A percentile compares a stretch with the other conserved stretches of the same genome.
Conservation (phyloP, 2,888 invertebrate genomes). For the Drosophila incognita region DNA sequence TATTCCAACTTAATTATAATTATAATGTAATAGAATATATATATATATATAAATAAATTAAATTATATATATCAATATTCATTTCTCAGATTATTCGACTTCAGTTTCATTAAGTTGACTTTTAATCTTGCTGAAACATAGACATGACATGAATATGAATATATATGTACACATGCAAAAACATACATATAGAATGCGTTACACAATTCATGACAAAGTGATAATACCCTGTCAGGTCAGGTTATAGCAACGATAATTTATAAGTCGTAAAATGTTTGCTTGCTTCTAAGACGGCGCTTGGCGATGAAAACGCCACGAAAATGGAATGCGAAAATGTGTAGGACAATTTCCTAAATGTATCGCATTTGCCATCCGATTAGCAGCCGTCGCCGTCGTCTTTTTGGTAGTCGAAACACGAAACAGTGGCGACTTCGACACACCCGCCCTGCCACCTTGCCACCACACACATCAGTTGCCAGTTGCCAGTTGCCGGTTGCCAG, state of each 20-base stretch:
- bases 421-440: slow-evolving; percentile 49
- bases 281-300: slow-evolving; percentile 39
- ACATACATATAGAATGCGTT: not conserved
- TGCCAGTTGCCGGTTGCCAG: not conserved
- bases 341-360: slow-evolving; percentile 76
- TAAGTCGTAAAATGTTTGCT: slow-evolving; percentile 69
- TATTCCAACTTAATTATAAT: not conserved
- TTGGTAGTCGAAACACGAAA: slow-evolving; percentile 50
- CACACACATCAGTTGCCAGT: slow-evolving; percentile 1
- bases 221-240: not conserved
- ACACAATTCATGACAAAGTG: not conserved
- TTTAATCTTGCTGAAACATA: not conserved
- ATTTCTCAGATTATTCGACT: fast-evolving
- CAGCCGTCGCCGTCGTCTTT: slow-evolving; percentile 37
- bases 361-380: slow-evolving; percentile 68
- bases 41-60: not conserved
- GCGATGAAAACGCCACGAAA: slow-evolving; percentile 64
- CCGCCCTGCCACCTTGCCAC: slow-evolving; percentile 2
- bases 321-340: slow-evolving; percentile 66
- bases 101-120: not conserved
- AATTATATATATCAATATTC: not conserved
- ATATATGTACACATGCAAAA: not conserved
- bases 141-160: not conserved
- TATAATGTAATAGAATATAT: not conserved
- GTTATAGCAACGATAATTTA: slow-evolving; percentile 68